phyloP scores from a whole-genome alignment of 1,140 invertebrate genomes.

The Aphelinus certus region DNA sequence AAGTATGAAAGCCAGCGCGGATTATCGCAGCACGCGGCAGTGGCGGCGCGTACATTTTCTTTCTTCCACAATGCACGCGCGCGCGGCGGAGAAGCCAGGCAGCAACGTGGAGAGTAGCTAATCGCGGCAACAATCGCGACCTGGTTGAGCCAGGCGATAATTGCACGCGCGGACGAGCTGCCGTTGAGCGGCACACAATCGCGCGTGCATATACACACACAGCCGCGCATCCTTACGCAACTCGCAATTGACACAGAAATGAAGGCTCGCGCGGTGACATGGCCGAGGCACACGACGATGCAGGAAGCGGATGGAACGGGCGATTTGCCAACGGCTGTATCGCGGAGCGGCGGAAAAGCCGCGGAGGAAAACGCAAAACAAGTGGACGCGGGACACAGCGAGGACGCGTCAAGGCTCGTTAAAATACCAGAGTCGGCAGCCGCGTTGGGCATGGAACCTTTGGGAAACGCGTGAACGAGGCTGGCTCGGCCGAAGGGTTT shows the following conservation, averaged over 20 bases:
- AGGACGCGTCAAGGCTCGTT: constrained; percentile 6
- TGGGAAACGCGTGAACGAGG: constrained; percentile 6
- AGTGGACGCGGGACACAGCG: not conserved
- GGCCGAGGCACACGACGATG: too few relatives aligned
- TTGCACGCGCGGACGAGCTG: not conserved
- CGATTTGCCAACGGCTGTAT: too few relatives aligned
- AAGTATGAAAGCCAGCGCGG: not conserved
- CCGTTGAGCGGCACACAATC: too few relatives aligned
- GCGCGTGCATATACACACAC: too few relatives aligned
- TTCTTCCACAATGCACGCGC: not conserved
- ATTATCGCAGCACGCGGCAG: too few relatives aligned
- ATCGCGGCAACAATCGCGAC: constrained; percentile 1
- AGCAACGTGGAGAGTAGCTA: too few relatives aligned
- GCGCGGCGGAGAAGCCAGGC: too few relatives aligned
- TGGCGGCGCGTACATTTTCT: not conserved
- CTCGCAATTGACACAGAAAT: not conserved
- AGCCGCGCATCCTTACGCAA: too few relatives aligned
- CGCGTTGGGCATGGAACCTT: not conserved
- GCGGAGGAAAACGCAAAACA: not conserved
- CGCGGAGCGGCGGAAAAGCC: not conserved
- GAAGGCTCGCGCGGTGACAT: not conserved
- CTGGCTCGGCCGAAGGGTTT: constrained; percentile 8
- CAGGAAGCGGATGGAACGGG: too few relatives aligned
- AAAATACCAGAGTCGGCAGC: constrained; percentile 9
- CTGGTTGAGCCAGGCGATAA: not conserved